Evolutionary conservation across 2,797 vertebrate species (phyloP), one percentile per base, ranked within the genome.

Genomic region (Merluccius polli): DNA sequence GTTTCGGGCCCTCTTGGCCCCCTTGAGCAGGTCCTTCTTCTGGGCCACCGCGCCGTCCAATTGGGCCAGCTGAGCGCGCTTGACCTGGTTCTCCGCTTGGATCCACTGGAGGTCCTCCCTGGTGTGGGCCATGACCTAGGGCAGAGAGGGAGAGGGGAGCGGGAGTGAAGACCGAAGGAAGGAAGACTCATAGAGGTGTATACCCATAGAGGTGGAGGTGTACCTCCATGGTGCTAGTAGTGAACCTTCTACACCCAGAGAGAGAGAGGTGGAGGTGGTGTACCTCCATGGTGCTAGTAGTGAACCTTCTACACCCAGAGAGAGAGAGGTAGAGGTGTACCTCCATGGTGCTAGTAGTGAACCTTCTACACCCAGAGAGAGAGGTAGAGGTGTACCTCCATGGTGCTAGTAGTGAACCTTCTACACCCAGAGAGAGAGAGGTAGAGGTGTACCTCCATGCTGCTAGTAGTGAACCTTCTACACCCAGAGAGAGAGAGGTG

Each of bases 71-170:
- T 90, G 86, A 0, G 85, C 74, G 38, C 72, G 90, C 38, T 88
- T 90, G 30, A 32, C 13, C n/a, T 81, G 33, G 4, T 95, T 89
- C 78, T 93, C 90, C 9, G 10, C 75, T 71, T 94, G 92, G 33
- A 89, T 76, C 38, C 92, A 92, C 76, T 89, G 83, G 4, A 95
- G 77, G 83, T 95, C 96, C 75, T 95, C 95, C 81, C 92, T 95
- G 7, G 94, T 3, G 0, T 95, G 94, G 0, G 92, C 91, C 63
- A 96, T 87, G 0, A 90, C 30, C 92, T 94, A n/a, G 76, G 72
- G 1, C 1, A 59, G 44, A 44, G 0, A 27, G 3, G 21, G 35
- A 24, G 16, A 21, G 44, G 44, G 21, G 35, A 24, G 16, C 6
- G 44, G 44, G 44, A 16, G 16, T 41, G 44, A 6, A 48, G 44